Base-by-base conservation (phyloP, 2,888 invertebrate species). In the Diaperis boleti region DNA sequence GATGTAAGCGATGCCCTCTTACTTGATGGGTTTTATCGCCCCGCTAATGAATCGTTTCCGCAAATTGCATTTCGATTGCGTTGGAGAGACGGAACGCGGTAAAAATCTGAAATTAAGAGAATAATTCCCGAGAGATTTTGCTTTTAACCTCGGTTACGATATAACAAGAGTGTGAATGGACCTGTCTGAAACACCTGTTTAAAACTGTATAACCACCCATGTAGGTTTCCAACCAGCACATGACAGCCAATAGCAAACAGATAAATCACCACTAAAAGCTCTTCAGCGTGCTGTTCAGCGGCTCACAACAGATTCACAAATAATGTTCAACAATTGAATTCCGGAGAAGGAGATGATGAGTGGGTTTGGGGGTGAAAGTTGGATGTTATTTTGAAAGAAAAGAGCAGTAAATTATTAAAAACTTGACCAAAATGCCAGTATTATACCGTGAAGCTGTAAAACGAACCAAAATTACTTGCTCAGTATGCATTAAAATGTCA, bases 211-310 rank as follows among this genome's bases (percentile, higher is more conserved):
- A 74, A 74, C 72, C 69, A 68, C 72, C 72, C 71, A 66, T 67
- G 66, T 67, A 64, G 69, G 67, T 66, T 69, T 73, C 70, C 73
- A 68, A 69, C 73, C 68, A 69, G 69, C 68, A 72, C 72, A 69
- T 75, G 76, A 77, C 76, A 74, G 73, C 74, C 74, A 72, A 74
- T 74, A 70, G 74, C 74, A 76, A 76, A 77, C 77, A 79, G 74
- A 80, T 79, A 80, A 80, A 79, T 79, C 79, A 79, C 75, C 71
- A 69, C 73, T 79, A 78, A 79, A 80, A 80, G 78, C 78, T 72
- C 75, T 74, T 76, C 76, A 74, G 70, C 66, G 66, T 61, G 65
- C 70, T 66, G 66, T 70, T 74, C 73, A 73, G 18, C 41, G 29
- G 11, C 29, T 45, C 45, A 62, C 44, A 56, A 54, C 44, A 13